Evolutionary conservation across 2,113 vertebrate genomes (phyloP).

Genomic region (Corvus cornix): DNA sequence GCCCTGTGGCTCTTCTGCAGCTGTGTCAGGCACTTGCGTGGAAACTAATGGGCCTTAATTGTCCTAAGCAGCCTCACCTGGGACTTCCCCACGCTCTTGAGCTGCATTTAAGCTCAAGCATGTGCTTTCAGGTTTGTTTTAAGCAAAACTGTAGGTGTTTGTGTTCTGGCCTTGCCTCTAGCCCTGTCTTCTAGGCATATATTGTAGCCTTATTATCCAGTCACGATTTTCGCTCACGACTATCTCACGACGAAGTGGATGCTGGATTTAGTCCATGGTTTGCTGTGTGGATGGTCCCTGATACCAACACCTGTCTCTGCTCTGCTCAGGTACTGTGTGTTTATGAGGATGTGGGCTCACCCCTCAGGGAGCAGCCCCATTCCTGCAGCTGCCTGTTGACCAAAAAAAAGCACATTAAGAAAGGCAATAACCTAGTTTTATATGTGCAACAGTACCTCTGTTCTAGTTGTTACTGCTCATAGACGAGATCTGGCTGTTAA

Average conservation of each 20-base stretch:
- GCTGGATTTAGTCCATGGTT: neutral
- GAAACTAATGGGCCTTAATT: neutral
- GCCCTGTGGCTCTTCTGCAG: fast-evolving
- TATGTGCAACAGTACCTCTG: neutral
- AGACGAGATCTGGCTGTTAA: neutral
- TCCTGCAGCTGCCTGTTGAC: neutral
- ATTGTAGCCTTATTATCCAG: neutral
- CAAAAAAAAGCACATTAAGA: neutral
- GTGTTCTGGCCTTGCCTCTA: neutral
- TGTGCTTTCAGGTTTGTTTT: neutral
- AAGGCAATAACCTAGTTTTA: neutral
- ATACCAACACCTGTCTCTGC: neutral
- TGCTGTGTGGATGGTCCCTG: neutral
- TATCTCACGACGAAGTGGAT: fast-evolving
- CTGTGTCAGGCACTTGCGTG: neutral
- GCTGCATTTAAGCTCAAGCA: neutral
- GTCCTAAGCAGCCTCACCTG: neutral
- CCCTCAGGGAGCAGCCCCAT: neutral
- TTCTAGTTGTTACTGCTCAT: neutral
- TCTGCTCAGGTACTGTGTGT: neutral
- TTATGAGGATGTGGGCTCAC: neutral
- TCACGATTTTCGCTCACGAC: neutral
- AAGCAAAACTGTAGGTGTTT: neutral
- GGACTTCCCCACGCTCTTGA: neutral
- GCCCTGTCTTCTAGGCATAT: fast-evolving